These are phyloP conservation scores for Ectemnius lituratus DNA, from an alignment of 2,888 invertebrate species.

Conservation along the genomic window DNA sequence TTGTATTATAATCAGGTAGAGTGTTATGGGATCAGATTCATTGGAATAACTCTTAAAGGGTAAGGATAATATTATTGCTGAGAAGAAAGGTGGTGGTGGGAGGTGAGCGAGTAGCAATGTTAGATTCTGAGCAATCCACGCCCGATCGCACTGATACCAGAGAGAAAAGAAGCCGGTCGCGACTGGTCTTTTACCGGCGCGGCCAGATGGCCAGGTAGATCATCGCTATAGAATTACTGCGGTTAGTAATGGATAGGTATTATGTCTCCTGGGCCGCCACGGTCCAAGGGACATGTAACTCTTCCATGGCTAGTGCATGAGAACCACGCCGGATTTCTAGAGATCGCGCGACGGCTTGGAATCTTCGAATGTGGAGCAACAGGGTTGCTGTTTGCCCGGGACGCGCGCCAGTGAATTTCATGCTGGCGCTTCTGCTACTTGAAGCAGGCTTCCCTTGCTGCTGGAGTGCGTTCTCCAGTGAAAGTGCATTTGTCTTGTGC, in stretches of 20 bases:
- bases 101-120: not conserved
- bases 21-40: not conserved
- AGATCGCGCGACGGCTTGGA: no score
- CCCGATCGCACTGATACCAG: slow-evolving; percentile 1
- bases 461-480: slow-evolving; percentile 35
- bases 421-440: not conserved
- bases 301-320: slow-evolving; percentile 18
- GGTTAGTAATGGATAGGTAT: slow-evolving; percentile 67
- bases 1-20: not conserved
- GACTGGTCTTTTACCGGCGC: slow-evolving; percentile 16
- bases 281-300: slow-evolving; percentile 56
- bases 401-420: not conserved
- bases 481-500: slow-evolving; percentile 47
- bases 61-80: not conserved
- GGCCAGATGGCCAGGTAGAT: slow-evolving; percentile 51
- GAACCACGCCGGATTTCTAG: no score
- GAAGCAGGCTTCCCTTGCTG: not conserved
- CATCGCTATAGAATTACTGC: slow-evolving; percentile 67
- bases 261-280: slow-evolving; percentile 53
- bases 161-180: slow-evolving; percentile 13
- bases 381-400: no score
- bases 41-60: not conserved
- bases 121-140: not conserved
- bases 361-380: no score
- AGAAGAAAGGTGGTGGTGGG: not conserved